phyloP scores from a whole-genome alignment of 2,888 invertebrate genomes.

The Ophioninae sp. region DNA sequence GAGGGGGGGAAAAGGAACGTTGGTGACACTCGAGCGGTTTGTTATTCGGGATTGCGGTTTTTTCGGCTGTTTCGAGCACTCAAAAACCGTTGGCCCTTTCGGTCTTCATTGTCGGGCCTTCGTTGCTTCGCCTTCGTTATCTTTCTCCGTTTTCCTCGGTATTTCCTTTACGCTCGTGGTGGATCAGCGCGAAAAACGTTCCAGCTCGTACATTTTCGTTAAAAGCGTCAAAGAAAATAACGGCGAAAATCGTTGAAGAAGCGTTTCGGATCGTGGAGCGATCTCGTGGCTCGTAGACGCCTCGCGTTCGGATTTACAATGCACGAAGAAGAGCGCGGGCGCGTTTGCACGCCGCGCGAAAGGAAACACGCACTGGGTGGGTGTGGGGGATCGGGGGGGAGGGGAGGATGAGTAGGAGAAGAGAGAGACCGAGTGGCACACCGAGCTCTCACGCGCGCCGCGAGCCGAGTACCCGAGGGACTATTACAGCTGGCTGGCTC shows the following conservation, averaged over 20 bases:
- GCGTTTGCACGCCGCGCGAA: conserved; percentile 4
- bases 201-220: not conserved
- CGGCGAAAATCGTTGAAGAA: not conserved
- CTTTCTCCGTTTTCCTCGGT: conserved; percentile 2
- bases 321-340: not conserved
- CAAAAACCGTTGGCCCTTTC: not conserved
- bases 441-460: conserved; percentile 46
- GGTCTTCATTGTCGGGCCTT: conserved; percentile 9
- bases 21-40: not conserved
- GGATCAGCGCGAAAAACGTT: not conserved
- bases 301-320: not conserved
- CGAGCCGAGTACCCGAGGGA: conserved; percentile 57
- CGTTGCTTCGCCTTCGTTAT: not conserved
- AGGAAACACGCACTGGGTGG: conserved; percentile 11
- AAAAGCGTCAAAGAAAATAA: not conserved
- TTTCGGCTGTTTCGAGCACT: not conserved
- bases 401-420: conserved; percentile 2
- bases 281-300: not conserved
- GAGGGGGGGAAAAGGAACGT: not conserved
- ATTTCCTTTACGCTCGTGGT: not conserved
- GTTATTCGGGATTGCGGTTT: not conserved
- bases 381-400: not conserved
- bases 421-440: conserved; percentile 7
- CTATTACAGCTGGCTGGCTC: conserved; percentile 57
- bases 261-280: not conserved